Evolutionary conservation across 2,888 invertebrate genomes (phyloP), one percentile per base, ranked within the genome.

Genomic region (Atrina japonica): DNA sequence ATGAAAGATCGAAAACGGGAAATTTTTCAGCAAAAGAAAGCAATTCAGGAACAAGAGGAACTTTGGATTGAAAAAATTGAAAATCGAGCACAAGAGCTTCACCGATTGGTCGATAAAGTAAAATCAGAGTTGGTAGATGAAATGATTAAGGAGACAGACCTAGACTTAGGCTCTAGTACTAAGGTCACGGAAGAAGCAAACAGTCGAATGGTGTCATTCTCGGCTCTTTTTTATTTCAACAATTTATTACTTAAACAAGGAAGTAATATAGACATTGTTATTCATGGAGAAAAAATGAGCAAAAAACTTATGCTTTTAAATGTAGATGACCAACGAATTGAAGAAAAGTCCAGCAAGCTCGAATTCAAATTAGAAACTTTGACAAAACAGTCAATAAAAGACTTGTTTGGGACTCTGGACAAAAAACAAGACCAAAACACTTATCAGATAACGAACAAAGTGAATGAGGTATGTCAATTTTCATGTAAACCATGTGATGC

Each of bases 401-500:
- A 47, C 29, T 25, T 70, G 23, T 70, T 70, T 43, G 70, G 70
- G 11, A 40, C 50, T 11, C 41, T 70, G 23, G 18, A 25, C 18
- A 47, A 52, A 2, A 21, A 50, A 23, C 45, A 52, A 18, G 43
- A 56, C 3, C n/a, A n/a, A n/a, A n/a, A n/a, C n/a, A n/a, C n/a
- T n/a, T n/a, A n/a, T n/a, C n/a, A n/a, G n/a, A n/a, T n/a, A n/a
- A 25, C 5, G 2, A 30, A 58, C 7, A 40, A 30, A 40, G 23
- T 43, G 2, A 65, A 53, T 16, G 40, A 43, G 0, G 16, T 66
- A n/a, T 25, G 27, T 16, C 43, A 53, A 23, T 70, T 70, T 29
- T 50, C 53, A n/a, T 60, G 70, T 55, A 47, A 56, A 23, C 27
- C 52, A 21, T 52, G 59, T 7, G 70, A 70, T n/a, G 47, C 55